These are phyloP conservation scores for Chamaea fasciata DNA, from an alignment of 2,113 vertebrate species.

Conservation along the genomic window DNA sequence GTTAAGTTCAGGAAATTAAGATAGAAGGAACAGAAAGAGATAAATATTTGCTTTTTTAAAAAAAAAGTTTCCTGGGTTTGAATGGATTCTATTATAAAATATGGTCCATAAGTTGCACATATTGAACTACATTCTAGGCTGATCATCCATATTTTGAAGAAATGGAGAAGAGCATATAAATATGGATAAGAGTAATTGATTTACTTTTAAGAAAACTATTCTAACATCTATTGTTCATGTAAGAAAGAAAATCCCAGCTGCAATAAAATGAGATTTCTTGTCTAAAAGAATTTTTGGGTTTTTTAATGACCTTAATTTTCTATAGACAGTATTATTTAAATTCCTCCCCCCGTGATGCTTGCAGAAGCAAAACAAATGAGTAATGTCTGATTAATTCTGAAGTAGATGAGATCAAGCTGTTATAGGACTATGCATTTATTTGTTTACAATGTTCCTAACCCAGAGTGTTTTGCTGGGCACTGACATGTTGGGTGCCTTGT, in stretches of 20 bases:
- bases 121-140: not conserved
- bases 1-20: not conserved
- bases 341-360: not conserved
- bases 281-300: not conserved
- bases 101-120: not conserved
- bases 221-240: not conserved
- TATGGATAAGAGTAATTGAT: not conserved
- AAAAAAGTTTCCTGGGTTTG: not conserved
- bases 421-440: not conserved
- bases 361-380: not conserved
- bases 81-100: not conserved
- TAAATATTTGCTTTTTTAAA: not conserved
- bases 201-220: not conserved
- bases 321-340: not conserved
- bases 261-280: not conserved
- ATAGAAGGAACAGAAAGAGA: not conserved
- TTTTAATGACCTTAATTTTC: not conserved
- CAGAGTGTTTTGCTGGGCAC: not conserved
- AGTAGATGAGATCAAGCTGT: not conserved
- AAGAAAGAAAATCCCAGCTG: not conserved
- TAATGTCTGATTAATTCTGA: not conserved
- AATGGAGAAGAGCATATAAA: not conserved
- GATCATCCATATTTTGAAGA: not conserved
- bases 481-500: not conserved
- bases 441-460: not conserved